Evolutionary conservation across 2,888 invertebrate species (phyloP).

Genomic region (Ochropacha duplaris): DNA sequence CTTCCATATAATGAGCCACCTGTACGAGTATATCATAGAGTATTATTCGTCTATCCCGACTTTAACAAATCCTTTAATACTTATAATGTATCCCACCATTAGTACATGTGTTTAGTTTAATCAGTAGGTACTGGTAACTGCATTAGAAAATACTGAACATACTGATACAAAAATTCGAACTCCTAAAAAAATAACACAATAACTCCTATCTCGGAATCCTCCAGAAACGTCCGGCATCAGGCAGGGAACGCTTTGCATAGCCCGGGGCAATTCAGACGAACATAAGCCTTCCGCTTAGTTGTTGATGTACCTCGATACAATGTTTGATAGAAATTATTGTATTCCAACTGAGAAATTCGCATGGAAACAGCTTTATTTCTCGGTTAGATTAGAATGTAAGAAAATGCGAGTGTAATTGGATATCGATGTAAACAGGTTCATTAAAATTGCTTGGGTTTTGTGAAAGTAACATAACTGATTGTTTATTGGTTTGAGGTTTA

Average conservation of each 20-base stretch:
- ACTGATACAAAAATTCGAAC: neutral
- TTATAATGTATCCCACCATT: no score
- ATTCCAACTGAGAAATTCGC: neutral
- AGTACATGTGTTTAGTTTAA: no score
- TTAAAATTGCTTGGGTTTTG: neutral
- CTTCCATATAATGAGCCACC: no score
- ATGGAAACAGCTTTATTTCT: neutral
- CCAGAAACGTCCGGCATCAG: conserved; percentile 1
- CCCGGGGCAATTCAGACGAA: neutral
- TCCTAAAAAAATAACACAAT: neutral
- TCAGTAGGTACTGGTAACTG: no score
- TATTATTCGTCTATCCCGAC: no score
- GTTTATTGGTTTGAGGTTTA: no score
- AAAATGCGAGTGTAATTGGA: neutral
- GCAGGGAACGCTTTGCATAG: conserved; percentile 1
- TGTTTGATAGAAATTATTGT: conserved; percentile 1
- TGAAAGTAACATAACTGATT: neutral
- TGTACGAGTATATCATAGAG: no score
- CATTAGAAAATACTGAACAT: neutral
- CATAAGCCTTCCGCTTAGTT: neutral
- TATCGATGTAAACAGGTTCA: neutral
- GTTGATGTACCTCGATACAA: neutral
- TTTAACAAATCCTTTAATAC: no score
- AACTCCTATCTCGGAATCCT: neutral
- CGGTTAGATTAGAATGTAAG: neutral